These are phyloP conservation scores for Plecotus auritus DNA, from an alignment of 2,113 vertebrate species.

Conservation along the genomic window DNA sequence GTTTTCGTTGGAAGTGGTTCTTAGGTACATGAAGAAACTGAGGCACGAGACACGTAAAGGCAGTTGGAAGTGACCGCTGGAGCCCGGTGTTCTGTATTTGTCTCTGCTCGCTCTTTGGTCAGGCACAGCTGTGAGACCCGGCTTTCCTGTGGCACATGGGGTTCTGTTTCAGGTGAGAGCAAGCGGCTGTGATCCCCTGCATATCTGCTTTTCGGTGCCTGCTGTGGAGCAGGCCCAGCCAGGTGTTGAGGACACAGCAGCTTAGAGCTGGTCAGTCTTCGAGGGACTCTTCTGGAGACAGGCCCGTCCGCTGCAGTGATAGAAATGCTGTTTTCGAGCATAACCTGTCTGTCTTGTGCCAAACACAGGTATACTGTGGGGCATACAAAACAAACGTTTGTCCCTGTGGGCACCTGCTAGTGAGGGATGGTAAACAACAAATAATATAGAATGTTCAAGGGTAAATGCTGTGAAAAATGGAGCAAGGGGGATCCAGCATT, in stretches of 20 bases:
- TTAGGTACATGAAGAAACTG: neutral
- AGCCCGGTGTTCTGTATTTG: neutral
- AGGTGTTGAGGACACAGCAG: conserved; percentile 23
- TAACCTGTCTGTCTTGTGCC: neutral
- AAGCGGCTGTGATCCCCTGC: conserved; percentile 19
- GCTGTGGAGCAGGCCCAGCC: neutral
- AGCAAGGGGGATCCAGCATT: neutral
- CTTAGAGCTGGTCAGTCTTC: neutral
- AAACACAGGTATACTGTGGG: neutral
- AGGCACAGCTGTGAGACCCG: conserved; percentile 22
- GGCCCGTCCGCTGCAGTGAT: neutral
- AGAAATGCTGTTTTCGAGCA: neutral
- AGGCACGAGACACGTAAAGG: neutral
- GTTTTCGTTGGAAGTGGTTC: conserved; percentile 12
- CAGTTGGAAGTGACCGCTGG: conserved; percentile 4
- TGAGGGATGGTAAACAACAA: neutral
- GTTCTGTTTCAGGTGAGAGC: conserved; percentile 57
- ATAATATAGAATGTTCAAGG: conserved; percentile 6
- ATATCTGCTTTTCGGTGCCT: neutral
- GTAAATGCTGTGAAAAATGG: neutral
- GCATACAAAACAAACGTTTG: neutral
- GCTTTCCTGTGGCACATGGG: neutral
- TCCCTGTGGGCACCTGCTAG: neutral
- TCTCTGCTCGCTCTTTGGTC: neutral
- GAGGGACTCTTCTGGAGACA: neutral